Conservation (phyloP, 2,888 invertebrate species). For the Agrochola litura region DNA sequence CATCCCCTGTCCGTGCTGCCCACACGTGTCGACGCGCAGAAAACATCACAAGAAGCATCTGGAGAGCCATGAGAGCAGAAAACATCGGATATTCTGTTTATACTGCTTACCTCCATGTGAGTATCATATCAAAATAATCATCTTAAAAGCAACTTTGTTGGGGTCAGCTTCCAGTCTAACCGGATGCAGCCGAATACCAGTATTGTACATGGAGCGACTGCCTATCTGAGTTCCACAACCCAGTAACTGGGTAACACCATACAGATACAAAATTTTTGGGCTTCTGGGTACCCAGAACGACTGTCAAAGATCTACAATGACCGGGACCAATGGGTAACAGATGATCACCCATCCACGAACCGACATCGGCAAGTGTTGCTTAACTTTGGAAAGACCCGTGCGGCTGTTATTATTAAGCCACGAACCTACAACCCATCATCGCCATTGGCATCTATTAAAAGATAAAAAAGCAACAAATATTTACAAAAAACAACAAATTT, state of each 20-base stretch:
- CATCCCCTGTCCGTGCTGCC: slow-evolving; percentile 86
- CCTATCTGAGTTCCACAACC: background rate
- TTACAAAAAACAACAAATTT: background rate
- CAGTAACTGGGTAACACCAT: background rate
- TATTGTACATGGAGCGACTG: background rate
- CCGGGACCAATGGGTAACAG: no score
- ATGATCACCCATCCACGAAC: no score
- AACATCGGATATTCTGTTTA: slow-evolving; percentile 83
- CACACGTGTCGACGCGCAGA: slow-evolving; percentile 83
- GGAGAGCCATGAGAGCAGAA: slow-evolving; percentile 78
- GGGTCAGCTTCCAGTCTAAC: background rate
- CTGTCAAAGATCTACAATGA: background rate
- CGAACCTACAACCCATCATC: no score
- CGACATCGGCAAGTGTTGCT: no score
- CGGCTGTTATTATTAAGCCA: no score
- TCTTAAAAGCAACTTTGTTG: background rate
- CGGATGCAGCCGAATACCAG: background rate
- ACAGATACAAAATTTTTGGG: background rate
- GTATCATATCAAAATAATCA: slow-evolving; percentile 51
- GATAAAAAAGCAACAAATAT: no score
- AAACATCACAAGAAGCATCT: slow-evolving; percentile 86
- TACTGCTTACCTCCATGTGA: slow-evolving; percentile 84
- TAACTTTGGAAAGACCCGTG: no score
- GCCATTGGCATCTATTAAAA: no score
- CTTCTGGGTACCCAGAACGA: background rate